Conservation (phyloP, 2,888 invertebrate genomes). For the Drosophila cracens region DNA sequence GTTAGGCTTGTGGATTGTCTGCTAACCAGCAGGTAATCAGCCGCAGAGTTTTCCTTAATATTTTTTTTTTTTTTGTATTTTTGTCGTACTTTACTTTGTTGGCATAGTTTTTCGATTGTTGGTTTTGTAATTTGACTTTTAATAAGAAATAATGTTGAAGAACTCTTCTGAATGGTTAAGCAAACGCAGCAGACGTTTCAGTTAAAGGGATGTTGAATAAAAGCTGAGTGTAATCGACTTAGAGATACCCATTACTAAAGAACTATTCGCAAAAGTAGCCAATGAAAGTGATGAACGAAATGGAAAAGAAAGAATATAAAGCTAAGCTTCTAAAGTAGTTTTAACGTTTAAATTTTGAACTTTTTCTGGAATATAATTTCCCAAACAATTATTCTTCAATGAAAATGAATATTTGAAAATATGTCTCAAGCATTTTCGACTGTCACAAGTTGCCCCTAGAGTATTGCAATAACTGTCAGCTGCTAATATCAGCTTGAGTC, state of each 20-base stretch:
- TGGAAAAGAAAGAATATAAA: background rate
- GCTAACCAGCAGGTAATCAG: constrained; percentile 43
- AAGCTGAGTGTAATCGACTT: background rate
- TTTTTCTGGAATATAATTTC: background rate
- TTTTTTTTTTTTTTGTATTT: background rate
- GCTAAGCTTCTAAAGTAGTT: background rate
- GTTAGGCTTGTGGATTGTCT: constrained; percentile 21
- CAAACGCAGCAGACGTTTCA: constrained; percentile 14
- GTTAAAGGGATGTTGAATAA: background rate
- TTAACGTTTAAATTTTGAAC: background rate
- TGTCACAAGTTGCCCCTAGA: background rate
- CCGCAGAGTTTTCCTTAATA: constrained; percentile 9
- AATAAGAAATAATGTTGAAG: constrained; percentile 29
- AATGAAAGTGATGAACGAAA: too few species aligned
- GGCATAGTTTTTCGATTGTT: constrained; percentile 39
- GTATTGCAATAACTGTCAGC: constrained; percentile 10
- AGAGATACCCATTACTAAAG: background rate
- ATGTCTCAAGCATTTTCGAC: background rate
- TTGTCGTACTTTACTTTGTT: constrained; percentile 9
- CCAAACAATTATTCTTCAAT: background rate
- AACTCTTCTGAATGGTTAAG: constrained; percentile 6
- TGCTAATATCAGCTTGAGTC: constrained; percentile 6
- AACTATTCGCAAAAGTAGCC: background rate
- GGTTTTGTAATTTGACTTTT: constrained; percentile 39
- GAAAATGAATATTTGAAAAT: background rate